Base-by-base conservation (phyloP, 2,113 vertebrate genomes). In the Takifugu flavidus region DNA sequence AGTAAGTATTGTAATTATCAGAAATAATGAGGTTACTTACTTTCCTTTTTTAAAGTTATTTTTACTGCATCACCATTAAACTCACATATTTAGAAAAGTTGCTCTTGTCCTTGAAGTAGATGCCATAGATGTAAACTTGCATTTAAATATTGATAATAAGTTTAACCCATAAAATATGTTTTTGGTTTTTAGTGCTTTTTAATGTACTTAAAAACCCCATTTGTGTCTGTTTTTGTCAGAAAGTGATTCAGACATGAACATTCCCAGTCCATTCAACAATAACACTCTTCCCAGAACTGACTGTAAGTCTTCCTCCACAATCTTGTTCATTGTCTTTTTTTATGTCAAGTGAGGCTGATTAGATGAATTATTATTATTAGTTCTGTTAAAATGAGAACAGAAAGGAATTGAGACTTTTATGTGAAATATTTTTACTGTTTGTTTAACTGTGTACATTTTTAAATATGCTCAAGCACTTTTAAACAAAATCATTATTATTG, bases 1-100 rank as follows among this genome's bases (percentile, higher is more conserved):
- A 94, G 97, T 98, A 93, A 93, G 83, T 65, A 28, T 42, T 5
- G 25, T 0, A 10, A 39, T 39, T 8, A 39, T 39, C 34, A 39
- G 34, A 39, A 6, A 4, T 31, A 31, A 31, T 31, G 20, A 20
- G 20, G 20, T 6, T 31, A 6, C 7, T 31, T 31, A 31, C 29
- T 31, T 31, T 31, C 29, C 29, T 6, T 31, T 29, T 20, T 20
- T 20, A 20, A 5, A 29, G 3, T 29, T 29, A 5, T 29, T 31
- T 31, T 31, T 31, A 31, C 29, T 31, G 5, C 29, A 29, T 29
- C 28, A 29, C 28, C 3, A 5, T 29, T 4, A 29, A 34, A 5
- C 15, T 15, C 2, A 49, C 20, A 15, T 46, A 15, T 13, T 15
- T 20, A 20, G 20, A 15, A 2, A 6, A 49, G 20, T 20, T 4